Base-by-base conservation (phyloP, 2,888 invertebrate genomes). In the Andrena chrysosceles region DNA sequence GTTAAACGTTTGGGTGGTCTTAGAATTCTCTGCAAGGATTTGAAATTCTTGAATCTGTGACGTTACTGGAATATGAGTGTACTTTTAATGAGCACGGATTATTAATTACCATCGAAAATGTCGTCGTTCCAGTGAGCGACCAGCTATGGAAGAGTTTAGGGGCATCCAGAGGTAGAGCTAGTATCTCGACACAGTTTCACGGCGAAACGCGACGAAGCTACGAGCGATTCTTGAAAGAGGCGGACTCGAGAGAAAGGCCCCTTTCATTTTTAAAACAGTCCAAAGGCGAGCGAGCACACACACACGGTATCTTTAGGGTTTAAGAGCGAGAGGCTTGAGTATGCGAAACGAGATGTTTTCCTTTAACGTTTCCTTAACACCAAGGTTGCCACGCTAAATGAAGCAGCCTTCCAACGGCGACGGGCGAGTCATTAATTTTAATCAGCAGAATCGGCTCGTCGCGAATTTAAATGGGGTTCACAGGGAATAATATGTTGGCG, bases 181-280 rank as follows among this genome's bases (percentile, higher is more conserved):
- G 60, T 80, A 71, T 80, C 70, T 80, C 74, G 81, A 75, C 80
- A 75, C 73, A 81, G 26, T 81, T 80, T 80, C 76, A 16, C 74
- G 56, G 35, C 35, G 59, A 20, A 66, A 54, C 60, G 64, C 79
- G 75, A 26, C 74, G 64, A 66, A 31, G 70, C 82, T 81, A 77
- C 72, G 66, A 81, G 83, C 77, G 83, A 81, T 81, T 83, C 83
- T 81, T 73, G 77, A 81, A 81, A 72, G 82, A 72, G 74, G 67
- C 81, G 63, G 69, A 59, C 70, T 73, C 72, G 66, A 72, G 42
- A 81, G 77, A 77, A 83, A 73, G 73, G 60, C 31, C 31, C 54
- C 82, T 70, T 83, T 81, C 64, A 81, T 81, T 83, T 81, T 83
- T 77, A 81, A 83, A 77, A 70, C 73, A 62, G 72, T 83, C 81